phyloP scores from a whole-genome alignment of 23 tunicate genomes.

The Pegea sp. region DNA sequence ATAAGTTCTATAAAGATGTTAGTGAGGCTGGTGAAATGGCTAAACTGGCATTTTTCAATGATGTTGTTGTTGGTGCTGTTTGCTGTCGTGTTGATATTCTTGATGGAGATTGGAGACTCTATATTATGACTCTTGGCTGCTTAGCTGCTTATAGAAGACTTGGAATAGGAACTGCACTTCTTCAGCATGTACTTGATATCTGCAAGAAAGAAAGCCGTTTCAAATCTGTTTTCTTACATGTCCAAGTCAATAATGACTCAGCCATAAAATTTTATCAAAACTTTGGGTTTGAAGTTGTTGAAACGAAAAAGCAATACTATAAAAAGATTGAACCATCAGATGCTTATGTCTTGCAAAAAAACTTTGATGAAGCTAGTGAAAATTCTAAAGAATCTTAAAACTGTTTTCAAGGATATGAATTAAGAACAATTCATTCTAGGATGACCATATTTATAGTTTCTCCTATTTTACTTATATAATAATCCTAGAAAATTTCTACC shows the following conservation, averaged over 20 bases:
- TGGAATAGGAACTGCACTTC: slow-evolving; percentile 70
- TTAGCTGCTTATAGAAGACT: slow-evolving; percentile 67
- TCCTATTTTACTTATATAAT: no score
- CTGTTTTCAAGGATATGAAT: no score
- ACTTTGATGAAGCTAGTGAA: slow-evolving; percentile 8
- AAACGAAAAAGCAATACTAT: slow-evolving; percentile 73
- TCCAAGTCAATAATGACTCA: slow-evolving; percentile 81
- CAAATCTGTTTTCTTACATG: slow-evolving; percentile 51
- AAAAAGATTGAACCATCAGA: slow-evolving; percentile 92
- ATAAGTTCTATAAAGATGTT: slow-evolving; percentile 94
- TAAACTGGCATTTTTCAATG: slow-evolving; percentile 85
- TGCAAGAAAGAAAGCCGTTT: slow-evolving; percentile 35
- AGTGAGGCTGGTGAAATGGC: slow-evolving; percentile 76
- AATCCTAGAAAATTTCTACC: no score
- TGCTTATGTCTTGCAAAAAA: slow-evolving; percentile 85
- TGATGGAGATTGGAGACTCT: slow-evolving; percentile 40
- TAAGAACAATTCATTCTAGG: no score
- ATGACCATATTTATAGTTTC: no score
- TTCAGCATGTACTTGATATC: slow-evolving; percentile 62
- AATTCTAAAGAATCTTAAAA: no score
- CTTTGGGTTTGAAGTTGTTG: slow-evolving; percentile 76
- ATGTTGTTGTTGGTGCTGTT: slow-evolving; percentile 89
- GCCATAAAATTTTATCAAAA: slow-evolving; percentile 63
- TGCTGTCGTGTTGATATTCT: slow-evolving; percentile 63
- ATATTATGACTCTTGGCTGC: slow-evolving; percentile 93